Conservation (phyloP, 2,888 invertebrate species). For the Argyresthia goedartella region DNA sequence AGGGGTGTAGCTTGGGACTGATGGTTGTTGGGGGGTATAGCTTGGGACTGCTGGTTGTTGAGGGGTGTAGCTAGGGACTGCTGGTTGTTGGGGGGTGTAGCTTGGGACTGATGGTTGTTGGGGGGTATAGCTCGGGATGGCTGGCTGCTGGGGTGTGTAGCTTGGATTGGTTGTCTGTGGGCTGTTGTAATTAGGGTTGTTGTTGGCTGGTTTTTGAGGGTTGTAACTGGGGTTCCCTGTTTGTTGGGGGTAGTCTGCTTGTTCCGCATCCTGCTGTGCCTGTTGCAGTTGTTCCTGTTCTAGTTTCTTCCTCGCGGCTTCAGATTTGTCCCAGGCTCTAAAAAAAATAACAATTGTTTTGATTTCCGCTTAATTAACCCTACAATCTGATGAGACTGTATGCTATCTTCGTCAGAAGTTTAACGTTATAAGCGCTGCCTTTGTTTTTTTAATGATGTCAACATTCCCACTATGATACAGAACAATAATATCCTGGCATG, state of each 20-base stretch:
- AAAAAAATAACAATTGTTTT: constrained; percentile 9
- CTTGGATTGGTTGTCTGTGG: constrained; percentile 13
- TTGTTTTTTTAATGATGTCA: too few relatives aligned
- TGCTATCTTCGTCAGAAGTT: too few relatives aligned
- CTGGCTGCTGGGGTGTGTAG: constrained; percentile 13
- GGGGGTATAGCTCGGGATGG: constrained; percentile 8
- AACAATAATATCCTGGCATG: too few relatives aligned
- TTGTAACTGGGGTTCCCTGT: constrained; percentile 11
- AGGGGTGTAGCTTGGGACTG: too few relatives aligned
- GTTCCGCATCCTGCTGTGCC: constrained; percentile 10
- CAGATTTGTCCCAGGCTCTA: constrained; percentile 35
- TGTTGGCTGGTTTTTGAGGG: constrained; percentile 14
- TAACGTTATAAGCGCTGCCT: too few relatives aligned
- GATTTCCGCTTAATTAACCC: too few relatives aligned
- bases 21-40: too few relatives aligned
- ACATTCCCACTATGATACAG: too few relatives aligned
- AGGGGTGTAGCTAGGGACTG: constrained; percentile 11
- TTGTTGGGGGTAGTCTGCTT: constrained; percentile 36
- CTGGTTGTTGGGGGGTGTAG: constrained; percentile 12
- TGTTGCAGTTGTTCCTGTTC: constrained; percentile 18
- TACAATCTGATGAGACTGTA: too few relatives aligned
- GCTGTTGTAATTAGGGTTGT: constrained; percentile 6
- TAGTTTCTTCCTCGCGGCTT: constrained; percentile 33
- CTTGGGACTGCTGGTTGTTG: constrained; percentile 8
- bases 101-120: constrained; percentile 13